Base-by-base conservation (phyloP, 1,140 invertebrate genomes). In the Coelopa frigida region DNA sequence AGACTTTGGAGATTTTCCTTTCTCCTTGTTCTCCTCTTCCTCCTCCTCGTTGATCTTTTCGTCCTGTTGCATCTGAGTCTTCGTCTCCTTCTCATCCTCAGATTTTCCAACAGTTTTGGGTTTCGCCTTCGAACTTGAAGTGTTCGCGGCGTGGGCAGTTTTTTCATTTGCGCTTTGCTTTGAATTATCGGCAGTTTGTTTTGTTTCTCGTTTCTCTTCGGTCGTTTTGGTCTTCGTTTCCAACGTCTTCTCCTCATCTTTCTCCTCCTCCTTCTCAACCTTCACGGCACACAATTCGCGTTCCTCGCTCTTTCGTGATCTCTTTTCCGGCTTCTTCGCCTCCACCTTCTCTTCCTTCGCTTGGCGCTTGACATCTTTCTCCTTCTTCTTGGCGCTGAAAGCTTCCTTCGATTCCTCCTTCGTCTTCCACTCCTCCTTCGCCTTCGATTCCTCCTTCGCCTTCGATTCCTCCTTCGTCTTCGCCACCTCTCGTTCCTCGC, bases 401-500 rank as follows among this genome's bases (percentile, higher is more conserved):
- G 27, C 7, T 51, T 50, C 14, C 57, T 59, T 8, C 53, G 50
- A 15, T 49, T 52, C 48, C 61, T 51, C 20, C n/a, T 12, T 14
- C 17, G 24, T 40, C 24, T 24, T 12, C 8, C 12, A 38, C 3
- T 21, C 29, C 21, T n/a, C n/a, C n/a, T n/a, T n/a, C n/a, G n/a
- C 18, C 12, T 27, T n/a, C 36, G 15, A 21, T 31, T 12, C 15
- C 17, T 18, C 39, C n/a, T 46, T 31, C 20, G 12, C 5, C 15
- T 5, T 36, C 27, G 18, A 15, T 14, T n/a, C 48, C 39, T 4
- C 8, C 11, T 14, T 48, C 37, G 2, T 5, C 21, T 20, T 52
- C 49, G 27, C 7, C 50, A 51, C 14, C 57, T 59, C 7, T 55
- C 51, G 17, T 49, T 52, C 48, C 61, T 51, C 20, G 12, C 11